Conservation (phyloP, 1,140 invertebrate genomes). For the Drosophila pallidifrons region DNA sequence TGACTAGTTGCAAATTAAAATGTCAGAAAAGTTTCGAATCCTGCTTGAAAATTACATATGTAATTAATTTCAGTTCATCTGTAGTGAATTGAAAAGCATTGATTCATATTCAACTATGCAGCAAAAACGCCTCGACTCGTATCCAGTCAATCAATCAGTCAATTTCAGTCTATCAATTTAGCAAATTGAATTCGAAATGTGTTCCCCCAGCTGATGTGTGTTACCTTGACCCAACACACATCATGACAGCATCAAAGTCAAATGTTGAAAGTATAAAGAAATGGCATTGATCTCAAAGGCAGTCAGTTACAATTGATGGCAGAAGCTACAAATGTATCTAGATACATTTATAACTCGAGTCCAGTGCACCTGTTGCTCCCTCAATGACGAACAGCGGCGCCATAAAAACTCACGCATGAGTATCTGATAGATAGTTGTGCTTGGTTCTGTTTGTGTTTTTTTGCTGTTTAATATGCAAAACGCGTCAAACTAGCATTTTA, state of each 20-base stretch:
- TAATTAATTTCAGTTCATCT: background rate
- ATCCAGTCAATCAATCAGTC: conserved; percentile 47
- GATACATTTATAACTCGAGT: conserved; percentile 19
- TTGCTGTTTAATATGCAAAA: conserved; percentile 62
- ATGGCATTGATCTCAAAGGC: background rate
- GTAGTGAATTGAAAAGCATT: conserved; percentile 1
- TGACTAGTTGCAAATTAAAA: background rate
- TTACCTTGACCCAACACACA: conserved; percentile 45
- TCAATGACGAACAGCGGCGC: conserved; percentile 37
- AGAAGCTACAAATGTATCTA: conserved; percentile 10
- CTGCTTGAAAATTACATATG: background rate
- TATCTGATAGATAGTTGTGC: conserved; percentile 12
- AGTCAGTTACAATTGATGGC: conserved; percentile 16
- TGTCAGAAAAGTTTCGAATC: background rate
- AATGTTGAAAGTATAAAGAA: conserved; percentile 17
- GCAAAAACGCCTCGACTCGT: background rate
- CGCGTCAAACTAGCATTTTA: conserved; percentile 54
- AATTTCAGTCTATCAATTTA: conserved; percentile 33
- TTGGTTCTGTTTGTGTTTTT: background rate
- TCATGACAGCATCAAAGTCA: conserved; percentile 22
- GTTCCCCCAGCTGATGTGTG: background rate
- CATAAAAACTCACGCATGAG: conserved; percentile 34
- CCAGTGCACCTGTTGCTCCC: conserved; percentile 69
- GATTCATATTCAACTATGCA: conserved; percentile 22
- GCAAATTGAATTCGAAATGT: conserved; percentile 46